Evolutionary conservation across 2,797 vertebrate species (phyloP).

Genomic region (Protonibea diacanthus): DNA sequence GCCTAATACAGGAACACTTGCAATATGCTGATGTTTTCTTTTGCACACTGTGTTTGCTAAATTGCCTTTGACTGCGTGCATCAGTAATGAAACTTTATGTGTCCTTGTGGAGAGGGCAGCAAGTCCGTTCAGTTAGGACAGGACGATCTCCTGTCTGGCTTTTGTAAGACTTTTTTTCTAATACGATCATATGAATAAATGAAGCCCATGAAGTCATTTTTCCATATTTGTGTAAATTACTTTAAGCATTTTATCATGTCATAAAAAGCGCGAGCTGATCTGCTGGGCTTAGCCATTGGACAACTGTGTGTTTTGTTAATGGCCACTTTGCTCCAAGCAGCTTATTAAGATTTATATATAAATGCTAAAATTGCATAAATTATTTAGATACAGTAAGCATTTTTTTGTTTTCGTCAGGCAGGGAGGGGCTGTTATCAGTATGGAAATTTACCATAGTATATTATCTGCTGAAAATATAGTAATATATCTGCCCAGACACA

Average conservation of each 20-base stretch:
- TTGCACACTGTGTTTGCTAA: constrained; percentile 97
- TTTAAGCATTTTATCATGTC: constrained; percentile 99
- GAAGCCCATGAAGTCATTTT: constrained; percentile 90
- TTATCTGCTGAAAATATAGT: constrained; percentile 83
- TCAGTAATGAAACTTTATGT: constrained; percentile 99
- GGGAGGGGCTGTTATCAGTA: constrained; percentile 84
- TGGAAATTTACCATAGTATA: constrained; percentile 85
- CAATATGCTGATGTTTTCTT: constrained; percentile 99
- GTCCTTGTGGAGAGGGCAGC: constrained; percentile 99
- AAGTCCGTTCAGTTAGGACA: constrained; percentile 96
- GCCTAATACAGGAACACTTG: constrained; percentile 87
- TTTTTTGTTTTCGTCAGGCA: constrained; percentile 85
- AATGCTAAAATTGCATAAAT: constrained; percentile 99
- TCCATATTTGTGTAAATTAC: constrained; percentile 99
- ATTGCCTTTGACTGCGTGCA: constrained; percentile 99
- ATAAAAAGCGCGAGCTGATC: constrained; percentile 99
- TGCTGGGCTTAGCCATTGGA: constrained; percentile 97
- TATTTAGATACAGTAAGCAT: constrained; percentile 99
- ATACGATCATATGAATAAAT: constrained; percentile 91
- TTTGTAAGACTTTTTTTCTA: constrained; percentile 80
- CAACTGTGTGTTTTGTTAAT: constrained; percentile 99
- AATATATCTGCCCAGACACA: constrained; percentile 84
- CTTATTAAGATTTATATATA: constrained; percentile 99
- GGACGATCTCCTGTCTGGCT: constrained; percentile 89
- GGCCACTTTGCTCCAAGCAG: constrained; percentile 99